Conservation (phyloP, 2,113 vertebrate genomes). For the Cricetomys ansorgei region DNA sequence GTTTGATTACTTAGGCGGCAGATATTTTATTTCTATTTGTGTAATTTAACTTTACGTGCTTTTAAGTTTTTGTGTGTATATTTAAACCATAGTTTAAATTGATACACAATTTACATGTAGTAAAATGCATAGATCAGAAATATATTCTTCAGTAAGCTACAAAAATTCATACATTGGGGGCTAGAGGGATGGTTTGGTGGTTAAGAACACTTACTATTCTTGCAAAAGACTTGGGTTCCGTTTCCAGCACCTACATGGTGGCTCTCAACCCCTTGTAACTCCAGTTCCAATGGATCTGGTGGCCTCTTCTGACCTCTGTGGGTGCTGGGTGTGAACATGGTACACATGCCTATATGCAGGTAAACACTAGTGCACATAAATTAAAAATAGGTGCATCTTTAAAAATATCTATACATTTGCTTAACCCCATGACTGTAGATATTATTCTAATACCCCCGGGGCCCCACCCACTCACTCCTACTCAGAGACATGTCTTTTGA, state of each 20-base stretch:
- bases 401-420: neutral
- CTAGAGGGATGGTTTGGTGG: too few species aligned
- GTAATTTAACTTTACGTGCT: neutral
- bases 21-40: neutral
- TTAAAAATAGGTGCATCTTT: neutral
- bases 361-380: neutral
- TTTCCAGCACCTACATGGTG: neutral
- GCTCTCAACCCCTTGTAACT: neutral
- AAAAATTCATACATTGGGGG: neutral
- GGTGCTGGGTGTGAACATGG: too few species aligned
- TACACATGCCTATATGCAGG: neutral
- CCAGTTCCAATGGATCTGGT: neutral
- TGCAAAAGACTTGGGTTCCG: neutral
- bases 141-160: neutral
- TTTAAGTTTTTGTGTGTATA: neutral
- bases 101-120: neutral
- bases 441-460: neutral
- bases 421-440: neutral
- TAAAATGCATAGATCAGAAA: neutral
- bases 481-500: neutral
- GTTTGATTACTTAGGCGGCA: neutral
- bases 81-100: slow-evolving; percentile 18
- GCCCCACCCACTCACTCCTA: neutral
- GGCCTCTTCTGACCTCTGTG: neutral
- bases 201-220: neutral